Conservation (phyloP, 2,113 vertebrate genomes). For the Elephas maximus region DNA sequence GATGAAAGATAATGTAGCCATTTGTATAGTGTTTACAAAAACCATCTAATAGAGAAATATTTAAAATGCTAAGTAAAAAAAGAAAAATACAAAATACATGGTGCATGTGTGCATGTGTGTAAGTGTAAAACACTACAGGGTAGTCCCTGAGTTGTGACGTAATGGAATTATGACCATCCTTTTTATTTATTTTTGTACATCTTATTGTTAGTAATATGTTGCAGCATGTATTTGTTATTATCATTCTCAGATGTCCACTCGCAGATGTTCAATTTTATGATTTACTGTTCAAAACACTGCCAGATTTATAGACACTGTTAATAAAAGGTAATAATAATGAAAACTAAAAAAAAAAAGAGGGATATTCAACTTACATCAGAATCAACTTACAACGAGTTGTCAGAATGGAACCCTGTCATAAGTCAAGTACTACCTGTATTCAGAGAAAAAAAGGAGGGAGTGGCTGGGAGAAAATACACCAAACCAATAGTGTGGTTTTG, state of each 20-base stretch:
- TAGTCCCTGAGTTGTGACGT: neutral
- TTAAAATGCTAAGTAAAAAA: neutral
- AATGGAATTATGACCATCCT: no score
- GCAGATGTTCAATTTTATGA: neutral
- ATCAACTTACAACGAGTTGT: no score
- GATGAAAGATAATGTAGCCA: neutral
- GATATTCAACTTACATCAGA: neutral
- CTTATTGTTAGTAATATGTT: no score
- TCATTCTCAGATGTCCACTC: neutral
- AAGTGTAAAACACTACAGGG: neutral
- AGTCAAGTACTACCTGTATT: no score
- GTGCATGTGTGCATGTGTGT: neutral
- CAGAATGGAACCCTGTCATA: neutral
- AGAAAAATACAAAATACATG: neutral
- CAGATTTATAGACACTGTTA: neutral
- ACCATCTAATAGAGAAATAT: neutral
- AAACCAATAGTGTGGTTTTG: neutral
- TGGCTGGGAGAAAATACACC: neutral
- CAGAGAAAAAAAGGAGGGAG: neutral
- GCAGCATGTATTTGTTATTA: neutral
- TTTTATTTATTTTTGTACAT: no score
- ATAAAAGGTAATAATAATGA: neutral
- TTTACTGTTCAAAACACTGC: neutral
- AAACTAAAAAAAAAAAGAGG: neutral
- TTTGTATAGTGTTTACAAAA: neutral